Conservation (phyloP, 1,140 invertebrate species). For the Aporrectodea caliginosa region DNA sequence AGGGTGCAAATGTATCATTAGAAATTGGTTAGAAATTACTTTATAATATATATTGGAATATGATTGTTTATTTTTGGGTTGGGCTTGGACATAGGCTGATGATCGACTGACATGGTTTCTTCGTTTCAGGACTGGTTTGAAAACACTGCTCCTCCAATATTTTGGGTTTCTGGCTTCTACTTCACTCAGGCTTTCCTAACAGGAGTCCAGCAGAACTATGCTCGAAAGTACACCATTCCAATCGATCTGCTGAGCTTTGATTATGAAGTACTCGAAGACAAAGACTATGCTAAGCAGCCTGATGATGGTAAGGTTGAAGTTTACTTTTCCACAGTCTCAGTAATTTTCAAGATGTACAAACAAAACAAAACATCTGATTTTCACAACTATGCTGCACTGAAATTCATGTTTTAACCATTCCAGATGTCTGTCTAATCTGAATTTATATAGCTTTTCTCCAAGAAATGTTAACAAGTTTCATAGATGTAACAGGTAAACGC, state of each 20-base stretch:
- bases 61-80: neutral
- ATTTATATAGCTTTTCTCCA: neutral
- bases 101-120: neutral
- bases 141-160: slow-evolving; percentile 43
- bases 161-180: slow-evolving; percentile 43
- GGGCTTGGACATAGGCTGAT: neutral
- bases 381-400: too few species aligned
- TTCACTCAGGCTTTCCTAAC: slow-evolving; percentile 55
- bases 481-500: neutral
- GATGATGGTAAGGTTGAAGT: slow-evolving; percentile 57
- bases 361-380: too few species aligned
- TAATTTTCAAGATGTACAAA: too few species aligned
- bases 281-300: slow-evolving; percentile 49
- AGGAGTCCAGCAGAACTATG: slow-evolving; percentile 57
- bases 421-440: neutral
- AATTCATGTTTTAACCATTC: neutral
- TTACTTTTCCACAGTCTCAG: too few species aligned
- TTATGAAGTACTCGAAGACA: slow-evolving; percentile 55
- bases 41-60: neutral
- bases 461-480: neutral
- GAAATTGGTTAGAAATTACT: neutral
- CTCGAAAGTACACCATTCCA: slow-evolving; percentile 58
- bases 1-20: neutral
- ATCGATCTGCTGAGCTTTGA: slow-evolving; percentile 56
- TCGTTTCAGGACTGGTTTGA: slow-evolving; percentile 58